Conservation (phyloP, 1,140 invertebrate species). For the Steinernema feltiae region DNA sequence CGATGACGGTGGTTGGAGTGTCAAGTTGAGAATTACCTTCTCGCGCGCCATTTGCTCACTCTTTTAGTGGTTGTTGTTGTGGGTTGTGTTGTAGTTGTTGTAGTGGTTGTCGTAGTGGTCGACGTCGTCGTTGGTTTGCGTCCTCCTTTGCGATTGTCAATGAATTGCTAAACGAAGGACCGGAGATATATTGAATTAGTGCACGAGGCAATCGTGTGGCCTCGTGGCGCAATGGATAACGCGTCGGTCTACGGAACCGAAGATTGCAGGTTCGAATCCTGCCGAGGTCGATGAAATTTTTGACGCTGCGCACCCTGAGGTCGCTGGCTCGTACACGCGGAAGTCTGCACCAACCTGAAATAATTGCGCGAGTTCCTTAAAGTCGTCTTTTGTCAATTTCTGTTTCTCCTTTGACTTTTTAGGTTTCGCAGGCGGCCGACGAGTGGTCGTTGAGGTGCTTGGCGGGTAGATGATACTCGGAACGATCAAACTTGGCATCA, state of each 20-base stretch:
- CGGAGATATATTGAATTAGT: too few relatives aligned
- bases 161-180: conserved; percentile 17
- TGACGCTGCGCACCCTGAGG: too few relatives aligned
- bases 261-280: background rate
- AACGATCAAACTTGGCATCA: conserved; percentile 6
- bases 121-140: background rate
- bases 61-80: background rate
- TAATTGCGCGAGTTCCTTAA: conserved; percentile 38
- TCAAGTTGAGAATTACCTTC: background rate
- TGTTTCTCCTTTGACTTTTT: background rate
- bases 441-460: background rate
- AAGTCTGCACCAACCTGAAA: conserved; percentile 27
- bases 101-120: background rate
- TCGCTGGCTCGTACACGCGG: conserved; percentile 1
- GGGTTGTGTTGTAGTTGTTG: background rate
- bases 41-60: background rate
- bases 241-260: conserved; percentile 12
- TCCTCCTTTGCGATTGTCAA: conserved; percentile 16
- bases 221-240: conserved; percentile 17
- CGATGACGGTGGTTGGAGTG: too few relatives aligned
- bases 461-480: background rate
- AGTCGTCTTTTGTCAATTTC: conserved; percentile 33
- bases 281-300: background rate
- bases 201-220: too few relatives aligned
- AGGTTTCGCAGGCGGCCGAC: background rate